Percentiles rank a stretch among this genome's conserved stretches.
Evolutionary conservation across 2,113 vertebrate species (phyloP).

Genomic region (Macquaria australasica): DNA sequence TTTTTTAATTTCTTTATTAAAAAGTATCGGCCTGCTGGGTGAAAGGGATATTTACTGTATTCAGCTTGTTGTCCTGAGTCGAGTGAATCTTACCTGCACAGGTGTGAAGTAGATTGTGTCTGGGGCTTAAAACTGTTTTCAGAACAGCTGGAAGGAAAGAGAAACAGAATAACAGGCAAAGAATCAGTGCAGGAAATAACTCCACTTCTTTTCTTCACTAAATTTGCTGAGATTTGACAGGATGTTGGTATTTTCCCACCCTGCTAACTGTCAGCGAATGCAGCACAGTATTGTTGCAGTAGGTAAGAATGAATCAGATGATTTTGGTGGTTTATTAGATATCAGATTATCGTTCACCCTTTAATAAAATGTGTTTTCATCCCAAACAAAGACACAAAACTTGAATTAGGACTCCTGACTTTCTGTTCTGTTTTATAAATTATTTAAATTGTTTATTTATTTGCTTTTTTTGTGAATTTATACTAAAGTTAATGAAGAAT

Average conservation of each 20-base stretch:
- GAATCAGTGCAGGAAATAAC: not conserved
- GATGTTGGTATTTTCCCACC: not conserved
- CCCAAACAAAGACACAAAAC: not conserved
- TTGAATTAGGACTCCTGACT: not conserved
- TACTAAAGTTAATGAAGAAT: not conserved
- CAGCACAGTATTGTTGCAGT: not conserved
- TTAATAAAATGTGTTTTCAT: not conserved
- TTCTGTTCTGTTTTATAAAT: not conserved
- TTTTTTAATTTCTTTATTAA: too few species aligned
- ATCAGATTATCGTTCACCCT: not conserved
- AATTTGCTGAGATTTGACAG: not conserved
- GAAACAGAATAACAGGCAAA: not conserved
- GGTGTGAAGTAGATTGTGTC: not conserved
- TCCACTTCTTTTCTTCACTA: not conserved
- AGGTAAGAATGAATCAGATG: too few species aligned
- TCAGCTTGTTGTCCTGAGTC: too few species aligned
- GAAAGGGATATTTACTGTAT: too few species aligned
- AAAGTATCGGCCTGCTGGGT: too few species aligned
- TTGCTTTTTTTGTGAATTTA: not conserved
- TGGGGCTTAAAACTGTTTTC: too few species aligned
- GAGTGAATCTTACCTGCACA: not conserved
- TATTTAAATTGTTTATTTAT: not conserved
- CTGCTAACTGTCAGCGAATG: slow-evolving; percentile 26
- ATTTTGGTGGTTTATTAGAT: not conserved
- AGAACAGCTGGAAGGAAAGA: not conserved